Evolutionary conservation across 2,113 vertebrate genomes (phyloP).

Genomic region (Macaca fascicularis): DNA sequence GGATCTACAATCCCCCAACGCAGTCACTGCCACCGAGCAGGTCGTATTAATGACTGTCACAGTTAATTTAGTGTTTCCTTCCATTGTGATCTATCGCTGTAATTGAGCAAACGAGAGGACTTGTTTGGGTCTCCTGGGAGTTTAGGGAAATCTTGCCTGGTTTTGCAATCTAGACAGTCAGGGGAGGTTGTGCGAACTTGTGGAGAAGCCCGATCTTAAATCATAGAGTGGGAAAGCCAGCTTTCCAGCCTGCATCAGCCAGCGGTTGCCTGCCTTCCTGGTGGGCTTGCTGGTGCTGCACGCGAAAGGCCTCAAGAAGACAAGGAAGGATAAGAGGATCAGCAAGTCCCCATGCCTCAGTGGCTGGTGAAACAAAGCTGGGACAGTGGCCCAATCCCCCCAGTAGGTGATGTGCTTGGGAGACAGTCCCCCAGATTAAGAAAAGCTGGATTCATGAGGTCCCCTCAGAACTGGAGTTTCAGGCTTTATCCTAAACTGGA

Average conservation of each 20-base stretch:
- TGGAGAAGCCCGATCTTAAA: slow-evolving; percentile 50
- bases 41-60: slow-evolving; percentile 72
- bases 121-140: slow-evolving; percentile 53
- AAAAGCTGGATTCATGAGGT: not conserved
- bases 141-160: slow-evolving; percentile 69
- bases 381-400: not conserved
- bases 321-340: not conserved
- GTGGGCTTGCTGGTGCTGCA: not conserved
- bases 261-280: slow-evolving; percentile 7
- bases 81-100: slow-evolving; percentile 66
- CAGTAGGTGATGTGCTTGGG: not conserved
- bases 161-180: slow-evolving; percentile 69
- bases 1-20: slow-evolving; percentile 46
- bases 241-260: not conserved
- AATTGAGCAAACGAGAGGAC: slow-evolving; percentile 65
- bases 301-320: not conserved
- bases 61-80: slow-evolving; percentile 68
- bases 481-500: not conserved
- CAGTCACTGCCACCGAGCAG: slow-evolving; percentile 35
- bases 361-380: not conserved
- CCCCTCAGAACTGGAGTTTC: not conserved
- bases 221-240: slow-evolving; percentile 42
- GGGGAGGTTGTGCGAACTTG: slow-evolving; percentile 57
- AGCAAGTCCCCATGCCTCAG: not conserved
- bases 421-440: not conserved